Conservation (phyloP, 1,140 invertebrate genomes). For the Linepithema humile region DNA sequence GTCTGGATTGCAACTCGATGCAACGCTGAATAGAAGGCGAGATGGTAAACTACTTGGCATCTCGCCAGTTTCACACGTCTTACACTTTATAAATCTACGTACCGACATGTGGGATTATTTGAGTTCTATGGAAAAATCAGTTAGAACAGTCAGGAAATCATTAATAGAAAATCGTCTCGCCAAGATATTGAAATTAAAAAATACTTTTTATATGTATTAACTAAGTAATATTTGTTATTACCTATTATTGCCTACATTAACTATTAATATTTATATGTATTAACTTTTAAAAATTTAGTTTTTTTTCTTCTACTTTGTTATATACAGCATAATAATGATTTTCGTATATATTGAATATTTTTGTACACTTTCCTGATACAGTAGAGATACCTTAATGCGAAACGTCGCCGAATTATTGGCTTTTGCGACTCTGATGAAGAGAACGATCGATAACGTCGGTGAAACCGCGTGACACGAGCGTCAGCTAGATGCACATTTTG, state of each 20-base stretch:
- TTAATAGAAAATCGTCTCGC: background rate
- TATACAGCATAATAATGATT: background rate
- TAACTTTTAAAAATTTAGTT: background rate
- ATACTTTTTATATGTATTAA: too few species aligned
- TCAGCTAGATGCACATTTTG: slow-evolving; percentile 20
- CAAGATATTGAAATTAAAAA: background rate
- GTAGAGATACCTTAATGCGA: background rate
- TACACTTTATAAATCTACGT: background rate
- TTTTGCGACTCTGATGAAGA: background rate
- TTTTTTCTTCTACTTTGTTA: background rate
- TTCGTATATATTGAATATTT: background rate
- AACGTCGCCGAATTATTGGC: background rate
- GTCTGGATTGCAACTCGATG: background rate
- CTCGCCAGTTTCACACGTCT: background rate
- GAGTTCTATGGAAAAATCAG: background rate
- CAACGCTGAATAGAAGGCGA: slow-evolving; percentile 1
- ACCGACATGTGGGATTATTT: background rate
- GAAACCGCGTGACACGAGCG: background rate
- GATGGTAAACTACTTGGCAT: background rate
- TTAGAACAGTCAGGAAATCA: background rate
- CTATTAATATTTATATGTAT: background rate
- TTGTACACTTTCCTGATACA: background rate
- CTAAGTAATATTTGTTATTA: too few species aligned
- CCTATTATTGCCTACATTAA: too few species aligned
- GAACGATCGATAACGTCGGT: slow-evolving; percentile 20